phyloP scores from a whole-genome alignment of 2,113 vertebrate genomes.

The Python bivittatus region DNA sequence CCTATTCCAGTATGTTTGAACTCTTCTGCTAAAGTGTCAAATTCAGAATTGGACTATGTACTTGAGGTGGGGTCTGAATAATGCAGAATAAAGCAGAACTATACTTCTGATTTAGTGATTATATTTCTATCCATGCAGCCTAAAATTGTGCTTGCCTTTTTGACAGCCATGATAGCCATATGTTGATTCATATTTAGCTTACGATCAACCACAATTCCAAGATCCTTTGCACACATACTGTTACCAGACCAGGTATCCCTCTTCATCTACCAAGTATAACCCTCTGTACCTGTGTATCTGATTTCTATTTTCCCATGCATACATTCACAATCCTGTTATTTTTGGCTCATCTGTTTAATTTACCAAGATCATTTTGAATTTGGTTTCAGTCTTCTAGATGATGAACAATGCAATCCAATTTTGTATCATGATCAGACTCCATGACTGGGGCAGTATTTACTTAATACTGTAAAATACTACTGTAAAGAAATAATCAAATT shows the following conservation, averaged over 20 bases:
- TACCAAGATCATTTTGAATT: neutral
- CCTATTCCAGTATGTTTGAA: neutral
- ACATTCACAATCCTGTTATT: neutral
- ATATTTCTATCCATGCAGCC: neutral
- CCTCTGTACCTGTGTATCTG: neutral
- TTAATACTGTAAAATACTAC: neutral
- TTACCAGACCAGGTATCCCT: neutral
- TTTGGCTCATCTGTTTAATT: neutral
- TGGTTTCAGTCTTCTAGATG: neutral
- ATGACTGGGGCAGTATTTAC: neutral
- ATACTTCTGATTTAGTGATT: neutral
- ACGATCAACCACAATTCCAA: neutral
- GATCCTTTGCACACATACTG: neutral
- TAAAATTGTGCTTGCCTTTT: neutral
- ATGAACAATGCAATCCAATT: neutral
- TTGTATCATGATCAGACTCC: neutral
- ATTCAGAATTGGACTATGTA: neutral
- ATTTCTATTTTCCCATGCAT: neutral
- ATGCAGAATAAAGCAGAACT: neutral
- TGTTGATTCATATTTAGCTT: neutral
- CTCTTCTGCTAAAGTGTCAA: neutral
- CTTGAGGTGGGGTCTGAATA: too few relatives aligned
- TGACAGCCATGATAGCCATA: neutral
- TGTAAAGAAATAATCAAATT: neutral
- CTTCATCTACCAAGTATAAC: neutral